Evolutionary conservation across 1,140 invertebrate species (phyloP), one percentile per base, ranked within the genome.

Genomic region (Elymnias hypermnestra): DNA sequence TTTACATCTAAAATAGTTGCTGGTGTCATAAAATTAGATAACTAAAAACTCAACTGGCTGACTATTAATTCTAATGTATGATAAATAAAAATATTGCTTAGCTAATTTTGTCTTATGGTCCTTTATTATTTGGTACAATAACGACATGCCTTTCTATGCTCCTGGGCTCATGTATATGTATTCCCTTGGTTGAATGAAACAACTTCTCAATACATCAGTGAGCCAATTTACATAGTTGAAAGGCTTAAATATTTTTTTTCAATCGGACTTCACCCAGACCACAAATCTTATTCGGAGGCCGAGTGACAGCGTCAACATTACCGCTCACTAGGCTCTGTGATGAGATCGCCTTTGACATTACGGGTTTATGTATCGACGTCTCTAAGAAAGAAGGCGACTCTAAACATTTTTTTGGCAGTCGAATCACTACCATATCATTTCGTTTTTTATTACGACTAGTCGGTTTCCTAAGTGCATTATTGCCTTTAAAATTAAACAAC

Each of bases 251-350:
- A n/a, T n/a, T n/a, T n/a, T 21, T 64, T 50, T 57, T 53, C 7
- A 68, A 12, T 14, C 51, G 44, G 21, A 63, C 49, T 70, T 72
- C 66, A 23, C 67, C 68, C 5, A 59, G 59, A 12, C 65, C 57
- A 25, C 62, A 68, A 37, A 68, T 59, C 57, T 65, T 75, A 43
- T 53, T 47, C 17, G 8, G 29, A 13, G 37, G 37, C 28, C 31
- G 48, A 10, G 28, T 40, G 7, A 44, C 21, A 2, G 5, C 5
- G 12, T 50, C 23, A 26, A 40, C 42, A 7, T 33, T 39, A 15
- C 48, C 17, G n/a, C 6, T 8, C 4, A 39, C 9, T 3, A 31
- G 43, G 36, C 9, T 38, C 10, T 25, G 22, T n/a, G 38, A 9
- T 10, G 23, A 13, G 19, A 3, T 39, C 8, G 25, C 38, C 26